Evolutionary conservation across 2,888 invertebrate species (phyloP).

Genomic region (Danaus chrysippus): DNA sequence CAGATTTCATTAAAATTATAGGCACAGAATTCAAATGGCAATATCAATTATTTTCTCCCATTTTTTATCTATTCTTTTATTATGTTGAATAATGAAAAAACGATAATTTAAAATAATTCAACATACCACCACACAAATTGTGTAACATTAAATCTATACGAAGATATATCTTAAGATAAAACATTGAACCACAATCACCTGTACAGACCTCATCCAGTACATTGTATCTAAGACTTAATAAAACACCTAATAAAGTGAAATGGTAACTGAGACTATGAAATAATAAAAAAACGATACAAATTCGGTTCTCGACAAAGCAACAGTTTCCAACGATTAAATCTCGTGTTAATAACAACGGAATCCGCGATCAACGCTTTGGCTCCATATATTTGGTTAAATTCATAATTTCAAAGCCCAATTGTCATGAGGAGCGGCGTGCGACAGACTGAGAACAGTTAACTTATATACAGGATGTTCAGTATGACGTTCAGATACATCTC

Average conservation of each 20-base stretch:
- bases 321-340: background rate
- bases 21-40: too few species aligned
- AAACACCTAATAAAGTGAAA: constrained; percentile 31
- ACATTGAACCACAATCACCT: constrained; percentile 37
- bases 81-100: too few species aligned
- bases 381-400: constrained; percentile 48
- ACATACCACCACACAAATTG: too few species aligned
- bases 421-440: constrained; percentile 37
- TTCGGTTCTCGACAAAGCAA: background rate
- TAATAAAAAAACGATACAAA: background rate
- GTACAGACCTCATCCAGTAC: constrained; percentile 37
- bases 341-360: constrained; percentile 42
- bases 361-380: constrained; percentile 51
- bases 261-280: background rate
- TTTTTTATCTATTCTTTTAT: too few species aligned
- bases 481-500: too few species aligned
- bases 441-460: too few species aligned
- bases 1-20: too few species aligned
- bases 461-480: too few species aligned
- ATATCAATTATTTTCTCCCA: too few species aligned
- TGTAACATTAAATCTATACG: too few species aligned
- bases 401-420: constrained; percentile 32
- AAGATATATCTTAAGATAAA: too few species aligned
- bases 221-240: constrained; percentile 5
- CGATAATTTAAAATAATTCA: too few species aligned